A percentile compares a stretch with the other conserved stretches of the same genome.
Conservation (phyloP, 2,888 invertebrate genomes). For the Noctua janthina region DNA sequence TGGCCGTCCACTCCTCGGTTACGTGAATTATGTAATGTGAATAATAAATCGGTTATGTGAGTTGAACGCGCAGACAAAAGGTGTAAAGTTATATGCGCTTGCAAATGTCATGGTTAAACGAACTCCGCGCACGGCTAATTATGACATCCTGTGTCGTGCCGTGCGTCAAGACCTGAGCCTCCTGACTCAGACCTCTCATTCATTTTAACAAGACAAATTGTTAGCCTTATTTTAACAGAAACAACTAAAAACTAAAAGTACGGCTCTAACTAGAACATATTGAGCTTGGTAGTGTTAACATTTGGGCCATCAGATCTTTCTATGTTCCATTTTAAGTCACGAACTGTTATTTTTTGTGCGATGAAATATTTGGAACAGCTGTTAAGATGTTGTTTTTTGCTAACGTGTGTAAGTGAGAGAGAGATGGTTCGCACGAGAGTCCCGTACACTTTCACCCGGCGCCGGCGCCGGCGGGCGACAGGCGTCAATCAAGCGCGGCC, state of each 20-base stretch:
- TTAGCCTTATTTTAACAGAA: slow-evolving; percentile 14
- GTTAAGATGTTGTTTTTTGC: slow-evolving; percentile 65
- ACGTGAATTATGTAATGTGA: slow-evolving; percentile 61
- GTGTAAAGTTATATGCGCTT: slow-evolving; percentile 53
- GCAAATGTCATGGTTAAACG: slow-evolving; percentile 67
- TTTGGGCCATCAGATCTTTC: slow-evolving; percentile 37
- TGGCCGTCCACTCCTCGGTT: slow-evolving; percentile 52
- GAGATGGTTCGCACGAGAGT: slow-evolving; percentile 68
- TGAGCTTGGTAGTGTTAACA: slow-evolving; percentile 37
- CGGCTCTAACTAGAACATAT: slow-evolving; percentile 53
- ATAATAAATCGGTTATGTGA: slow-evolving; percentile 38
- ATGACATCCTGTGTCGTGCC: slow-evolving; percentile 53
- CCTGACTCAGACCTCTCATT: slow-evolving; percentile 2
- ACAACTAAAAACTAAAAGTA: slow-evolving; percentile 60
- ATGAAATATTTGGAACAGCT: slow-evolving; percentile 61
- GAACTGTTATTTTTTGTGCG: slow-evolving; percentile 64
- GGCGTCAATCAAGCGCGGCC: slow-evolving; percentile 68
- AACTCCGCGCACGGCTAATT: slow-evolving; percentile 53
- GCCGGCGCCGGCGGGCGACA: slow-evolving; percentile 48
- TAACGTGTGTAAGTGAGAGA: slow-evolving; percentile 57
- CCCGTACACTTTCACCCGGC: slow-evolving; percentile 78
- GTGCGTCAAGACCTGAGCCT: slow-evolving; percentile 27
- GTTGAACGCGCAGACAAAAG: slow-evolving; percentile 47
- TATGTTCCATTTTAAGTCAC: slow-evolving; percentile 50
- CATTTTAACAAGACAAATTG: slow-evolving; percentile 17